Evolutionary conservation across 2,113 vertebrate species (phyloP).

Genomic region (Gymnorhina tibicen): DNA sequence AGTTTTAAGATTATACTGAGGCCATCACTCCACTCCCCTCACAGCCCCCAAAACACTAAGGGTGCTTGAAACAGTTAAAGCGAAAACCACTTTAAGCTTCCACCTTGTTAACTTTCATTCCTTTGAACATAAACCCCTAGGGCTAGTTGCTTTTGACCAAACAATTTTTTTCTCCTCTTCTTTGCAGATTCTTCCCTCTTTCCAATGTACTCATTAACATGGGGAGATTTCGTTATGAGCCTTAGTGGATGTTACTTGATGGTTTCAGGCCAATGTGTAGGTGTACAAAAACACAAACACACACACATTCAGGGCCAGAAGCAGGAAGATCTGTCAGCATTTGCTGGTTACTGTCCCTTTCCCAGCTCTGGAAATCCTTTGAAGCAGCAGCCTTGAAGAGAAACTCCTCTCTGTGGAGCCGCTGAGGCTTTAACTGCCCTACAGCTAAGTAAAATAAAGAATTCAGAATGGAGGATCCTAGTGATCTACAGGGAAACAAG

Average conservation of each 20-base stretch:
- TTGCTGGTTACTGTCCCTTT: conserved; percentile 52
- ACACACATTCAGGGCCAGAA: conserved; percentile 37
- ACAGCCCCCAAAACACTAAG: not conserved
- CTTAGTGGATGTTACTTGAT: conserved; percentile 42
- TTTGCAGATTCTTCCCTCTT: not conserved
- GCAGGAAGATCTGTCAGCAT: conserved; percentile 56
- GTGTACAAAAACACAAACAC: conserved; percentile 39
- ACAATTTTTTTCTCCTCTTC: not conserved
- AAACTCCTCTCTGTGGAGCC: conserved; percentile 49
- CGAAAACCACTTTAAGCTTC: conserved; percentile 16
- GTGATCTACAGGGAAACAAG: conserved; percentile 30
- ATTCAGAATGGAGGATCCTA: conserved; percentile 40
- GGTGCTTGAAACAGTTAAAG: conserved; percentile 2
- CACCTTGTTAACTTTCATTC: conserved; percentile 30
- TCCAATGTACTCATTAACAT: conserved; percentile 38
- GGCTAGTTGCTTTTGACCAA: conserved; percentile 38
- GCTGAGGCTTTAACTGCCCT: conserved; percentile 51
- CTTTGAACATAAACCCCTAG: conserved; percentile 49
- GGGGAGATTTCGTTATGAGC: conserved; percentile 5
- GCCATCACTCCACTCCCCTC: not conserved
- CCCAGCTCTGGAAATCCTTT: conserved; percentile 54
- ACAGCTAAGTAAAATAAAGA: conserved; percentile 54
- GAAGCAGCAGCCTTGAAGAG: conserved; percentile 59
- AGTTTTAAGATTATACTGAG: not conserved
- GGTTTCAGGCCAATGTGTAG: conserved; percentile 47